A percentile compares a stretch with the other conserved stretches of the same genome.
Evolutionary conservation across 2,888 invertebrate species (phyloP).

Genomic region (Scelioninae gen. 1): DNA sequence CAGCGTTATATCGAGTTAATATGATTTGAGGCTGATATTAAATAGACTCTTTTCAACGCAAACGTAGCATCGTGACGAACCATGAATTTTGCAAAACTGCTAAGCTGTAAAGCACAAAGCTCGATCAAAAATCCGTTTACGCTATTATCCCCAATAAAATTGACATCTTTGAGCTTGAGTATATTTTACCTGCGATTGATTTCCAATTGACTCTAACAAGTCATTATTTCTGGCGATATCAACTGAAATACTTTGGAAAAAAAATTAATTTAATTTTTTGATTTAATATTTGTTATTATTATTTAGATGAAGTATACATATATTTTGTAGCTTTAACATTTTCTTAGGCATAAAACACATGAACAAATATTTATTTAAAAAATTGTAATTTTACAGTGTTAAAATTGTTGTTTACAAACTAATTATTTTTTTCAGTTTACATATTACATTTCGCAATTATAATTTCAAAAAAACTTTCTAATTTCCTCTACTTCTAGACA

Average conservation of each 20-base stretch:
- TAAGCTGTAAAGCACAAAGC: constrained; percentile 38
- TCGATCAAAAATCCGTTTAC: constrained; percentile 48
- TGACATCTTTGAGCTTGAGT: constrained; percentile 25
- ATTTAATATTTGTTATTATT: too few species aligned
- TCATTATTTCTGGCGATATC: neutral
- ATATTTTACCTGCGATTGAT: constrained; percentile 12
- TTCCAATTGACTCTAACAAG: constrained; percentile 6
- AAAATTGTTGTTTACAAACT: too few species aligned
- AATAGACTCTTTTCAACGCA: constrained; percentile 54
- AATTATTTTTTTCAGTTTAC: too few species aligned
- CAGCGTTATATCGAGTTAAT: constrained; percentile 52
- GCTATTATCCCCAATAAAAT: constrained; percentile 44
- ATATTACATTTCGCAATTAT: too few species aligned
- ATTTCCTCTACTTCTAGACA: too few species aligned
- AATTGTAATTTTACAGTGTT: too few species aligned
- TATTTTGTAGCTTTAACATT: too few species aligned
- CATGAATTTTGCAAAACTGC: constrained; percentile 33
- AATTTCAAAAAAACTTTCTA: too few species aligned
- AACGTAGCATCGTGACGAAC: constrained; percentile 26
- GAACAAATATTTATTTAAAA: too few species aligned
- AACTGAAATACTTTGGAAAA: neutral
- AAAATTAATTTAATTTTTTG: neutral
- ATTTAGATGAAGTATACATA: too few species aligned
- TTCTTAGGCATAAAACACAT: too few species aligned
- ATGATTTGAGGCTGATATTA: constrained; percentile 67